These are phyloP conservation scores for Caenorhabditis sulstoni DNA, from an alignment of 2,888 invertebrate genomes.

Conservation along the genomic window DNA sequence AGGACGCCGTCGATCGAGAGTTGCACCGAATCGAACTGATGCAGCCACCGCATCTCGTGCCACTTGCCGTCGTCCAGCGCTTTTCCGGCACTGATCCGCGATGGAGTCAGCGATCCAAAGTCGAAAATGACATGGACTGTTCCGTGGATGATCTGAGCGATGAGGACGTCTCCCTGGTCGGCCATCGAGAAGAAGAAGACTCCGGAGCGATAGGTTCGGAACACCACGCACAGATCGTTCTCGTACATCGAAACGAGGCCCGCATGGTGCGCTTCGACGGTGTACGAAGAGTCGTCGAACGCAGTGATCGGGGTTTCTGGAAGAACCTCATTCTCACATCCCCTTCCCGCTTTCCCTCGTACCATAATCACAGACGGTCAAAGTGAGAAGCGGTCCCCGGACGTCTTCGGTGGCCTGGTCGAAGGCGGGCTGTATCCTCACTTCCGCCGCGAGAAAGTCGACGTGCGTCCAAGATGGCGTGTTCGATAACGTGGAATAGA, in stretches of 20 bases:
- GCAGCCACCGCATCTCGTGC: constrained; percentile 78
- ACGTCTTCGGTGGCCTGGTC: constrained; percentile 58
- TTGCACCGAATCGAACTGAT: constrained; percentile 79
- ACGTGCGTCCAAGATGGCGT: constrained; percentile 72
- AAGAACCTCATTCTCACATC: constrained; percentile 10
- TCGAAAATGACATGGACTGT: constrained; percentile 77
- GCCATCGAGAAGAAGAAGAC: constrained; percentile 79
- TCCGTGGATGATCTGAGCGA: constrained; percentile 77
- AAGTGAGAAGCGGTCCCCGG: constrained; percentile 66
- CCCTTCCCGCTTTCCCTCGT: neutral
- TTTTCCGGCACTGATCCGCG: constrained; percentile 73
- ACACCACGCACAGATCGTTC: constrained; percentile 76
- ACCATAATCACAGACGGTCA: constrained; percentile 77
- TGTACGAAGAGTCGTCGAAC: constrained; percentile 75
- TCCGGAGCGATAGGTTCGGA: constrained; percentile 77
- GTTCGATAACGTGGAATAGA: constrained; percentile 76
- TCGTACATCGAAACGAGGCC: constrained; percentile 79
- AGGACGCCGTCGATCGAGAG: constrained; percentile 75
- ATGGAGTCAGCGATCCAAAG: constrained; percentile 74
- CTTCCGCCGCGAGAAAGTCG: constrained; percentile 71
- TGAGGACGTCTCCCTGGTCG: constrained; percentile 78
- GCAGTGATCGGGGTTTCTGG: constrained; percentile 72
- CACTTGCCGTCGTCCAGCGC: constrained; percentile 79
- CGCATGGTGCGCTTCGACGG: constrained; percentile 70
- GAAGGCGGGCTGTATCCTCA: constrained; percentile 72